These are phyloP conservation scores for Oopsacas minuta DNA, from an alignment of 37 sponge, comb jelly and placozoan genomes.

Conservation along the genomic window DNA sequence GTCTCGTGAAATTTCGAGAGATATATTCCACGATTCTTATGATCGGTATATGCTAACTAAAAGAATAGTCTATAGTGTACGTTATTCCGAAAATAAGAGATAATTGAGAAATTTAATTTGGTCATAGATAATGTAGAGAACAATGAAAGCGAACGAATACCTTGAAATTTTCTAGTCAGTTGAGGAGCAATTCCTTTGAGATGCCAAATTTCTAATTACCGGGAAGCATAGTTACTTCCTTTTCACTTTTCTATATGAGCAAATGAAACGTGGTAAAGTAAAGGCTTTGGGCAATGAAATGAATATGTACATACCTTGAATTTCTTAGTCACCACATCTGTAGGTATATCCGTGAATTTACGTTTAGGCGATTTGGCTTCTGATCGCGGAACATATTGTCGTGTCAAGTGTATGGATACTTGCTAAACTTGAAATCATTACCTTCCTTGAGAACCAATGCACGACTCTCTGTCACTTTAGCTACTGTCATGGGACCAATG, in stretches of 20 bases:
- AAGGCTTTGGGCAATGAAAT: not conserved
- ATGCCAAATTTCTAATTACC: slow-evolving; percentile 14
- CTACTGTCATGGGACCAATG: slow-evolving; percentile 2
- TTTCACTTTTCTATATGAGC: not conserved
- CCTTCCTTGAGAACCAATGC: slow-evolving; percentile 10
- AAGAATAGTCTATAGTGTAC: not conserved
- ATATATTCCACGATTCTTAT: slow-evolving; percentile 6
- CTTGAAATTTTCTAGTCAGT: not conserved
- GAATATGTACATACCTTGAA: not conserved
- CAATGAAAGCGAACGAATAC: not conserved
- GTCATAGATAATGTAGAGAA: no score
- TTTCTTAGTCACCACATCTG: not conserved
- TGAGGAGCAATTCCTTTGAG: not conserved
- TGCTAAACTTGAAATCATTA: not conserved
- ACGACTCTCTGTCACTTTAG: slow-evolving; percentile 12
- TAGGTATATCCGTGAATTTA: not conserved
- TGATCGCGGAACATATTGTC: not conserved
- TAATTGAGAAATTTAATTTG: no score
- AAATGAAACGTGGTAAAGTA: not conserved
- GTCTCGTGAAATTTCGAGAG: not conserved
- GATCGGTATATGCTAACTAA: not conserved
- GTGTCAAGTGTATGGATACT: not conserved
- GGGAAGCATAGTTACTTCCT: not conserved
- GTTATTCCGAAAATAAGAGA: not conserved
- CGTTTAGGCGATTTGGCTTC: not conserved